Evolutionary conservation across 2,888 invertebrate species (phyloP), one percentile per base, ranked within the genome.

Genomic region (Phaedon cochleariae): DNA sequence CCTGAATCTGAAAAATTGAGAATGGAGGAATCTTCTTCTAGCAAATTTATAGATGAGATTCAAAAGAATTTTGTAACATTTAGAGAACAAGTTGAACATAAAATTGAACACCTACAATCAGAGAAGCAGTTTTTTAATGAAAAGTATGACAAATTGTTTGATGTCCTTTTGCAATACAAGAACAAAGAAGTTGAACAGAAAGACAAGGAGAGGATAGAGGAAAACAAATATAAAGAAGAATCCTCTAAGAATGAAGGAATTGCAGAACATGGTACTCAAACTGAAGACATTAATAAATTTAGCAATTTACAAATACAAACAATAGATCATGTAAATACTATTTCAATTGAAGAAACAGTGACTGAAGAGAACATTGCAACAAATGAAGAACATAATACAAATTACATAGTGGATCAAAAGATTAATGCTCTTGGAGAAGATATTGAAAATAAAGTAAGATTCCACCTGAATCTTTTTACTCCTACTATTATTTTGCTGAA

Each of bases 91-190:
- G 80, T 83, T 26, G 81, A 83, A 66, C 72, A 71, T 29, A 83
- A 84, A 74, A 73, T 84, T 58, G 77, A 85, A 81, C 79, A 84
- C 84, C 68, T 87, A 20, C 74, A 76, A 84, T 75, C 84, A 82
- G 87, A 85, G 85, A 88, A 86, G 84, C 84, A 75, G 80, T 85
- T 75, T 86, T 75, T 73, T 65, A 87, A 85, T 66, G 85, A 85
- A 60, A 87, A 86, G 75, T 87, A 87, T 76, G 84, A 84, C 46
- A 85, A 85, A 73, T 85, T 86, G 80, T 85, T 87, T 71, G 84
- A 84, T 55, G 57, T 71, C 26, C 70, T 73, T 9, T 58, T 74
- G n/a, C 67, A 67, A n/a, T 62, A 45, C 18, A 67, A 53, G 48
- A 67, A 57, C 18, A 62, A 45, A 59, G 70, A 68, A 22, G 57